Evolutionary conservation across 2,888 invertebrate genomes (phyloP), one percentile per base, ranked within the genome.

Genomic region (Melipona bicolor): DNA sequence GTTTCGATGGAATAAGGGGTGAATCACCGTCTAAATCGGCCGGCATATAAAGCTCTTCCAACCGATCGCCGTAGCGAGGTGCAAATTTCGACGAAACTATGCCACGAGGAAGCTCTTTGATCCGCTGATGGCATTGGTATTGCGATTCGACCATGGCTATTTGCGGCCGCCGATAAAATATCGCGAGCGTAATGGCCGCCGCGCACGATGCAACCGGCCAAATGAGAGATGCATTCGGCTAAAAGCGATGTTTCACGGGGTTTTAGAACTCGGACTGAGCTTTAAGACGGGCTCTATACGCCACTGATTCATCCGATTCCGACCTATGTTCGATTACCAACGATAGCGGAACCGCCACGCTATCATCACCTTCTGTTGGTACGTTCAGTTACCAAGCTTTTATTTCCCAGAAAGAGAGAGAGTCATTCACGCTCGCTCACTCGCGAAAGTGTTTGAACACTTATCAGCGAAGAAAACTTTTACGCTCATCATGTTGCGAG

Each of bases 131-230:
- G 75, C 78, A 61, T 68, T 64, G 71, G 68, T 87, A 82, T 82
- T 81, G 27, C 83, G 76, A 81, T 70, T 77, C 83, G 74, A 49
- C 69, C 69, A 50, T 13, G 69, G 65, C 79, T 86, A 83, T 88
- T 88, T 84, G 81, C 83, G 76, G 79, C 61, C 56, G 62, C 49
- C 79, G 75, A 85, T 88, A 88, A 88, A 88, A 84, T 87, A 88
- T 87, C 85, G 79, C 61, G 74, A 17, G 27, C 4, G 61, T 59
- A 59, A 59, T 76, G 68, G 61, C 52, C 4, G 27, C 5, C n/a
- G 77, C 54, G n/a, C 21, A 61, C n/a, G 62, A 69, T 68, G 62
- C 54, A 56, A 24, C 56, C 24, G 56, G 15, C 15, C 67, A 88
- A 88, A 88, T 88, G 82, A 86, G 79, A 77, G n/a, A 59, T n/a